phyloP scores from a whole-genome alignment of 2,888 invertebrate species.

The Vesta saturnalis region DNA sequence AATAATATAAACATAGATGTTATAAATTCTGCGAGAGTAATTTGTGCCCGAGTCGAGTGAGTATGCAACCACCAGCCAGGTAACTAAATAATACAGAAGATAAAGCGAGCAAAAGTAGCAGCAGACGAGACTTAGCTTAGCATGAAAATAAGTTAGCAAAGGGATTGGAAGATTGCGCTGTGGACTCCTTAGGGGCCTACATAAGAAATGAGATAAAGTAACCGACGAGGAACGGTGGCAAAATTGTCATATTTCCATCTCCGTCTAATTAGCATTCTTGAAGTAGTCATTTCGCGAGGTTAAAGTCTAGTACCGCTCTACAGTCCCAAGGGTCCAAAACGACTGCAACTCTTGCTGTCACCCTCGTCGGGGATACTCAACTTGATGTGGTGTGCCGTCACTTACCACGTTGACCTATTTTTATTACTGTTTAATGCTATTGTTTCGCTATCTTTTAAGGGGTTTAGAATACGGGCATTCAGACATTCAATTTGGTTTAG shows the following conservation, averaged over 20 bases:
- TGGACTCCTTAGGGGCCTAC: constrained; percentile 52
- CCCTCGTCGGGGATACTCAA: constrained; percentile 44
- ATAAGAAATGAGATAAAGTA: constrained; percentile 58
- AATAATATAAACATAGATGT: constrained; percentile 39
- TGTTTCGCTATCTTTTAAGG: constrained; percentile 44
- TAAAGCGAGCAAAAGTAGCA: constrained; percentile 51
- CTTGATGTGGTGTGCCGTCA: constrained; percentile 39
- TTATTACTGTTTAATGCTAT: constrained; percentile 47
- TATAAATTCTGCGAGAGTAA: constrained; percentile 47
- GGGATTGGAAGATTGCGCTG: constrained; percentile 57
- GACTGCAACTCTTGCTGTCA: constrained; percentile 48
- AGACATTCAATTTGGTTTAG: constrained; percentile 45
- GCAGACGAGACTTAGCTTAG: constrained; percentile 53
- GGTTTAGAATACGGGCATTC: constrained; percentile 39
- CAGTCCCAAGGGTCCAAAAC: constrained; percentile 38
- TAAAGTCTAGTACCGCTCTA: constrained; percentile 45
- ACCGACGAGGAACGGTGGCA: constrained; percentile 54
- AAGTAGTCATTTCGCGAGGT: constrained; percentile 54
- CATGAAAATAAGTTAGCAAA: constrained; percentile 52
- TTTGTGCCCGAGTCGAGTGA: constrained; percentile 44
- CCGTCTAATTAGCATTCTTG: constrained; percentile 58
- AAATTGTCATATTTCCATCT: constrained; percentile 58
- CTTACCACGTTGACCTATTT: constrained; percentile 43
- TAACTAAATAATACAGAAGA: constrained; percentile 54
- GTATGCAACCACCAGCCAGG: constrained; percentile 47